These are phyloP conservation scores for Sylvicapra grimmia DNA, from an alignment of 2,113 vertebrate species.

Conservation along the genomic window DNA sequence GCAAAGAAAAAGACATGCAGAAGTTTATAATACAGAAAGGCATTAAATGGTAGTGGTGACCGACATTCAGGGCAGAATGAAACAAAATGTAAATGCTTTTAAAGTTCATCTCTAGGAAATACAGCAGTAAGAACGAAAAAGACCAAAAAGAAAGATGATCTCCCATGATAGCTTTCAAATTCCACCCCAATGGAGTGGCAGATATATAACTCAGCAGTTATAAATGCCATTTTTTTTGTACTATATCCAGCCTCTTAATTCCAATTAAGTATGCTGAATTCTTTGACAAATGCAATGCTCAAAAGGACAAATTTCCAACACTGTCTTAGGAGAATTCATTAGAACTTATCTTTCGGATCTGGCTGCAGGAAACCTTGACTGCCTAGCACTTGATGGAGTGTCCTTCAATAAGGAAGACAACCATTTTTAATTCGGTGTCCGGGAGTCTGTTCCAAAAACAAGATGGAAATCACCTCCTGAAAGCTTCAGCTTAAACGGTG, in stretches of 20 bases:
- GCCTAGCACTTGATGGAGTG: conserved; percentile 35
- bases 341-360: conserved; percentile 54
- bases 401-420: background rate
- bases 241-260: conserved; percentile 12
- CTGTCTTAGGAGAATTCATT: conserved; percentile 43
- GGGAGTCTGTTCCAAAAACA: background rate
- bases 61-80: background rate
- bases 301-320: conserved; percentile 38
- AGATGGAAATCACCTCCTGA: background rate
- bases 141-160: background rate
- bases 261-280: background rate
- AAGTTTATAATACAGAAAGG: background rate
- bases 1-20: background rate
- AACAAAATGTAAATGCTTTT: background rate
- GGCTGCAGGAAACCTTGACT: background rate
- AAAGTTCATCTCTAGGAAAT: background rate
- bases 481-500: background rate
- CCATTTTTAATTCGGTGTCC: background rate
- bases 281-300: background rate
- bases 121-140: background rate
- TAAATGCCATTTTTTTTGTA: background rate
- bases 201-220: background rate
- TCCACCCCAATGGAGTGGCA: background rate
- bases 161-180: background rate
- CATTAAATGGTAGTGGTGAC: fast-evolving